Percentiles rank a stretch among this genome's conserved stretches.
Evolutionary conservation across 2,113 vertebrate species (phyloP).

Genomic region (Oncorhynchus kisutch): DNA sequence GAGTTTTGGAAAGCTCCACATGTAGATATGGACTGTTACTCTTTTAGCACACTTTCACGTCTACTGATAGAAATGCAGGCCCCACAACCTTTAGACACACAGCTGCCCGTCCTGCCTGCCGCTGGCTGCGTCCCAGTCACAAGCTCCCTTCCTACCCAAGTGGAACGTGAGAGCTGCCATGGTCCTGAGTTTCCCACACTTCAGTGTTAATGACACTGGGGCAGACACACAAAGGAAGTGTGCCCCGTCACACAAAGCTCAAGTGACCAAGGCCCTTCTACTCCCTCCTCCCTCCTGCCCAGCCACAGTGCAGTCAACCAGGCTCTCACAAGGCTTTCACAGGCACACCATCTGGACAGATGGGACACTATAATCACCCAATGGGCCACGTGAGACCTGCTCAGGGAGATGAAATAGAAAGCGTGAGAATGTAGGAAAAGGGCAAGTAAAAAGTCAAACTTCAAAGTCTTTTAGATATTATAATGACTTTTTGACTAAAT

Average conservation of each 20-base stretch:
- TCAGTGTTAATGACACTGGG: conserved; percentile 69
- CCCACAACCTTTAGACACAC: background rate
- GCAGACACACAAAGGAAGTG: conserved; percentile 72
- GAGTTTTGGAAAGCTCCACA: background rate
- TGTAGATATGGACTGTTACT: background rate
- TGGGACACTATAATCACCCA: conserved; percentile 50
- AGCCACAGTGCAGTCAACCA: conserved; percentile 32
- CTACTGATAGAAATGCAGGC: conserved; percentile 15
- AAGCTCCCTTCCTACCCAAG: conserved; percentile 64
- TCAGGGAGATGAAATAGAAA: conserved; percentile 61
- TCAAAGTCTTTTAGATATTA: background rate
- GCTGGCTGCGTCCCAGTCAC: conserved; percentile 64
- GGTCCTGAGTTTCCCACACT: conserved; percentile 76
- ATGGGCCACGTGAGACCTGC: conserved; percentile 57
- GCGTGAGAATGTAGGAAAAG: conserved; percentile 62
- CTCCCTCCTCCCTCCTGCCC: conserved; percentile 17
- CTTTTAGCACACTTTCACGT: too few species aligned
- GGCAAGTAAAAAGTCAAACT: conserved; percentile 53
- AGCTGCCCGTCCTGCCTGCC: conserved; percentile 51
- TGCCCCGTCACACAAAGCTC: conserved; percentile 71
- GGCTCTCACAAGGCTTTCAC: conserved; percentile 39
- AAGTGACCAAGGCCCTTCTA: conserved; percentile 34
- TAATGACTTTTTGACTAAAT: background rate
- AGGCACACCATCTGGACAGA: conserved; percentile 75
- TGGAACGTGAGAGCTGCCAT: conserved; percentile 73